Percentiles rank a stretch among this genome's conserved stretches.
Conservation (phyloP, 1,140 invertebrate species). For the Cydia strobilella region DNA sequence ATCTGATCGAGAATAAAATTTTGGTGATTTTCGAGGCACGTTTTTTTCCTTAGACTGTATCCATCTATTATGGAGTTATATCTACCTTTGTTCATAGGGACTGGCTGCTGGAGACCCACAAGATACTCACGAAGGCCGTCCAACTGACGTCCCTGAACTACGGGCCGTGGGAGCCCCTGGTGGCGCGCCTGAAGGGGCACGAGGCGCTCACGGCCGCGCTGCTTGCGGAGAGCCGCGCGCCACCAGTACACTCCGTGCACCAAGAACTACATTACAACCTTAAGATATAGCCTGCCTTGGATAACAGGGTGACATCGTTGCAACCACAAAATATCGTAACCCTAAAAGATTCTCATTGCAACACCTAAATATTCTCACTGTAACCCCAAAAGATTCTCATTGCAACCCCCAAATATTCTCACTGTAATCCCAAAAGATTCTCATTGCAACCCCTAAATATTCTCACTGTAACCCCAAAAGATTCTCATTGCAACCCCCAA, state of each 20-base stretch:
- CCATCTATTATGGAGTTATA: too few relatives aligned
- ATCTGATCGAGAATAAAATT: too few relatives aligned
- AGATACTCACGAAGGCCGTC: slow-evolving; percentile 66
- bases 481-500: neutral
- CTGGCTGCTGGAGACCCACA: slow-evolving; percentile 69
- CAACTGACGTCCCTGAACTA: slow-evolving; percentile 69
- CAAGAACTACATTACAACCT: slow-evolving; percentile 66
- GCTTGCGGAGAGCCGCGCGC: slow-evolving; percentile 45
- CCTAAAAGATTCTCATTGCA: neutral
- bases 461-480: neutral
- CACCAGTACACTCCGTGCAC: slow-evolving; percentile 52
- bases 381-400: neutral
- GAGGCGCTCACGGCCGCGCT: slow-evolving; percentile 51
- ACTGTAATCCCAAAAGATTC: neutral
- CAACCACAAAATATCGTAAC: neutral
- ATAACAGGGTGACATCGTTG: neutral
- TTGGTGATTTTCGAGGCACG: too few relatives aligned
- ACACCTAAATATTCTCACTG: neutral
- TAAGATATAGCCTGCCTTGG: slow-evolving; percentile 51
- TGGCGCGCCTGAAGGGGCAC: slow-evolving; percentile 52
- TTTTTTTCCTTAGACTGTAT: too few relatives aligned
- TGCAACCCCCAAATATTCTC: neutral
- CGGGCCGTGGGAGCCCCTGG: slow-evolving; percentile 62
- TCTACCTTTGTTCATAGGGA: too few relatives aligned
- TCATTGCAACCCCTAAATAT: neutral